A percentile compares a stretch with the other conserved stretches of the same genome.
These are phyloP conservation scores for Calephelis nemesis DNA, from an alignment of 1,140 invertebrate genomes.

Conservation along the genomic window DNA sequence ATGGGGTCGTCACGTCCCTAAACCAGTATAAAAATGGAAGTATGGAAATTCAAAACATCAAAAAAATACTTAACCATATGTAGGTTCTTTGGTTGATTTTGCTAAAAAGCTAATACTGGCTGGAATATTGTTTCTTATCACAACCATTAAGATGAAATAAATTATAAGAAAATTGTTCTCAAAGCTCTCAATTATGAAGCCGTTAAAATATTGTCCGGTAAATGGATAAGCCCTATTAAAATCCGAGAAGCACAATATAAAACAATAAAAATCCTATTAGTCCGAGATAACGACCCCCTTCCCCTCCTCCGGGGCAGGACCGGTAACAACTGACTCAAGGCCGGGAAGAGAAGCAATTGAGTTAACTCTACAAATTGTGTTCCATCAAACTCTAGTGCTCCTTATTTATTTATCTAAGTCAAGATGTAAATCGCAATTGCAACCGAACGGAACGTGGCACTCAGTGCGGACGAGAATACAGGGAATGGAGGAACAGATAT, in stretches of 20 bases:
- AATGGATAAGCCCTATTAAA: conserved; percentile 13
- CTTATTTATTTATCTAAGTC: background rate
- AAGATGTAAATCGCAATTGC: too few relatives aligned
- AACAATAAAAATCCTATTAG: conserved; percentile 30
- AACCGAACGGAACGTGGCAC: too few relatives aligned
- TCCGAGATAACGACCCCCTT: conserved; percentile 7
- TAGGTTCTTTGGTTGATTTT: too few relatives aligned
- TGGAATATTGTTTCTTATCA: too few relatives aligned
- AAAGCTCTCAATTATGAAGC: conserved; percentile 13
- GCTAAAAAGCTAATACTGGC: too few relatives aligned
- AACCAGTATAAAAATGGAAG: too few relatives aligned
- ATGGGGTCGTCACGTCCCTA: too few relatives aligned
- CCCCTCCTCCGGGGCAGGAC: background rate
- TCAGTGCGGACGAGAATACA: too few relatives aligned
- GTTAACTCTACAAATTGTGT: conserved; percentile 7
- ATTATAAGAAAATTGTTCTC: background rate
- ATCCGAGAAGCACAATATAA: conserved; percentile 20
- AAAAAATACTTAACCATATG: too few relatives aligned
- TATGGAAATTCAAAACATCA: too few relatives aligned
- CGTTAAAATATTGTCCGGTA: conserved; percentile 13
- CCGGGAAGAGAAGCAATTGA: conserved; percentile 4
- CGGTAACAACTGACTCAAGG: conserved; percentile 10
- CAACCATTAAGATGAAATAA: too few relatives aligned
- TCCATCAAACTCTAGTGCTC: background rate
- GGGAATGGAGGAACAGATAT: too few relatives aligned